Evolutionary conservation across 1,140 invertebrate species (phyloP).

Genomic region (Formica exsecta): DNA sequence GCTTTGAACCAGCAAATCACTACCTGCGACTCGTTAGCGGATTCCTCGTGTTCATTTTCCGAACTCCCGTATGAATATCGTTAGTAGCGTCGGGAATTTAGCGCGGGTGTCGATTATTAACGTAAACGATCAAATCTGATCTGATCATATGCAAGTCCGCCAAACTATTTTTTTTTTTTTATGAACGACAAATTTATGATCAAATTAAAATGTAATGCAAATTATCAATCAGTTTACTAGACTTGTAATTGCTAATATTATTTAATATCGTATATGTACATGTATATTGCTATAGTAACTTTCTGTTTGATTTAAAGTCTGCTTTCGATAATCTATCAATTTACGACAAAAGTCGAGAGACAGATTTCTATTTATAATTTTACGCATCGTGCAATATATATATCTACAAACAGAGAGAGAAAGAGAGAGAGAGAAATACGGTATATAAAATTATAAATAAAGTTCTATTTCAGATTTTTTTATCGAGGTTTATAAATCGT

Average conservation of each 20-base stretch:
- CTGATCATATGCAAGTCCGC: not conserved
- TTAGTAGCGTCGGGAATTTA: conserved; percentile 33
- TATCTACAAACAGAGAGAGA: too few species aligned
- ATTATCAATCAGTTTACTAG: not conserved
- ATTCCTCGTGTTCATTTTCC: conserved; percentile 43
- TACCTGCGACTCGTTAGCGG: conserved; percentile 55
- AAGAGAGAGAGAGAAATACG: too few species aligned
- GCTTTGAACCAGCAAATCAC: conserved; percentile 62
- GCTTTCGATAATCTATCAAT: too few species aligned
- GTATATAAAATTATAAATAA: too few species aligned
- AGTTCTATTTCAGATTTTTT: too few species aligned
- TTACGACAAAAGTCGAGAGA: too few species aligned
- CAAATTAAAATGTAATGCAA: not conserved
- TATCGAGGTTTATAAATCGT: too few species aligned
- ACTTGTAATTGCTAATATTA: too few species aligned
- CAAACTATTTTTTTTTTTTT: conserved; percentile 4
- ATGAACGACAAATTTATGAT: not conserved
- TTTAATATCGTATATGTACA: not conserved
- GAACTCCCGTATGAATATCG: conserved; percentile 33
- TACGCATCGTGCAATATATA: too few species aligned
- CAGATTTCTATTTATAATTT: too few species aligned
- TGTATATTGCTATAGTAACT: not conserved
- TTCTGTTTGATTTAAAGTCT: not conserved
- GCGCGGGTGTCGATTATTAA: conserved; percentile 24
- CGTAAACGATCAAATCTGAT: not conserved